Conservation (phyloP, 2,797 vertebrate genomes). For the Schizothorax lantsangensis region DNA sequence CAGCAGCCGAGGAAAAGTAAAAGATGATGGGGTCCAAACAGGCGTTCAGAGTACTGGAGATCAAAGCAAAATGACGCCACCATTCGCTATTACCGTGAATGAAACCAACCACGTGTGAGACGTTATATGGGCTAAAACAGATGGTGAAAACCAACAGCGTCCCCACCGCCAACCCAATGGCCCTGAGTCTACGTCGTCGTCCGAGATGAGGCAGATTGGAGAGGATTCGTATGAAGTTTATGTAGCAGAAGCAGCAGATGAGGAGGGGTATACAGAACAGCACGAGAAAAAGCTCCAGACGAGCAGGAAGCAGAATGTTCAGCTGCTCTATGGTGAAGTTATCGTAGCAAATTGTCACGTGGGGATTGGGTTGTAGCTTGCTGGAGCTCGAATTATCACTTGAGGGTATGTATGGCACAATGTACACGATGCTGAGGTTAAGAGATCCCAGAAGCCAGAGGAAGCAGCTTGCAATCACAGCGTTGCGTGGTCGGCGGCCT, state of each 20-base stretch:
- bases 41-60: constrained; percentile 86
- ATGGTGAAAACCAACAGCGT: constrained; percentile 84
- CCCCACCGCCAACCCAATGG: constrained; percentile 81
- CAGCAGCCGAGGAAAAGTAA: constrained; percentile 86
- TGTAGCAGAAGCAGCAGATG: constrained; percentile 87
- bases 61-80: constrained; percentile 80
- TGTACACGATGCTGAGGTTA: constrained; percentile 86
- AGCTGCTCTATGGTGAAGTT: constrained; percentile 78
- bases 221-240: constrained; percentile 82
- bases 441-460: constrained; percentile 82
- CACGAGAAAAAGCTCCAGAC: constrained; percentile 84
- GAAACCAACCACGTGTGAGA: constrained; percentile 86
- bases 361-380: background rate
- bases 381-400: background rate
- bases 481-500: constrained; percentile 77
- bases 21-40: constrained; percentile 89
- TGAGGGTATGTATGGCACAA: constrained; percentile 70
- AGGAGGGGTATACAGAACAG: constrained; percentile 85
- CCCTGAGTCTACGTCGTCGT: constrained; percentile 74
- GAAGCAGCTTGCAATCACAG: constrained; percentile 67
- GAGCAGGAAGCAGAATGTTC: constrained; percentile 74
- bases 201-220: constrained; percentile 77
- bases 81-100: constrained; percentile 63
- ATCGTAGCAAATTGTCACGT: constrained; percentile 77
- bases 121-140: constrained; percentile 86